Evolutionary conservation across 2,113 vertebrate genomes (phyloP).

Genomic region (Tychaedon coryphoeus): DNA sequence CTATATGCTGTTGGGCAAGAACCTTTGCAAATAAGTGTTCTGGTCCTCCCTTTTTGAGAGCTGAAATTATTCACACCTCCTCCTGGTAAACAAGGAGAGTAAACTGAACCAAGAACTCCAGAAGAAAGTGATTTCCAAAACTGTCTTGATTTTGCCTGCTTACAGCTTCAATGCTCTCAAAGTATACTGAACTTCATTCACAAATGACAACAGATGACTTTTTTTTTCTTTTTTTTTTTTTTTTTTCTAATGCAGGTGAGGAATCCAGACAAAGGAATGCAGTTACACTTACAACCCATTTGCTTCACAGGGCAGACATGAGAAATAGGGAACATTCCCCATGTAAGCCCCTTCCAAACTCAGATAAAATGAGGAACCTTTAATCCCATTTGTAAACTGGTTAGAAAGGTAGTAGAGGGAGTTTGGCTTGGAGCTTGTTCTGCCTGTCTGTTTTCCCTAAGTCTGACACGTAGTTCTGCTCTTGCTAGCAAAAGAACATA

Average conservation of each 20-base stretch:
- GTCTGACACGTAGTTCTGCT: neutral
- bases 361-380: neutral
- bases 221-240: neutral
- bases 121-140: neutral
- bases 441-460: fast-evolving
- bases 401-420: neutral
- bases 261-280: neutral
- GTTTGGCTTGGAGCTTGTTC: neutral
- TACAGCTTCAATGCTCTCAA: neutral
- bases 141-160: neutral
- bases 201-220: neutral
- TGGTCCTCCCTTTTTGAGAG: neutral
- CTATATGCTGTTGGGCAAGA: neutral
- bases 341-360: neutral
- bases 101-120: neutral
- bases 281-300: neutral
- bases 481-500: neutral
- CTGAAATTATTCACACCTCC: neutral
- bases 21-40: neutral
- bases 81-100: neutral
- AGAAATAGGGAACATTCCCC: neutral
- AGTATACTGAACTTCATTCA: neutral
- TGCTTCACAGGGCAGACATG: neutral
- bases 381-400: neutral
- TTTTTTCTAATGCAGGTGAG: neutral